Evolutionary conservation across 2,797 vertebrate species (phyloP).

Genomic region (Pipistrellus pipistrellus): DNA sequence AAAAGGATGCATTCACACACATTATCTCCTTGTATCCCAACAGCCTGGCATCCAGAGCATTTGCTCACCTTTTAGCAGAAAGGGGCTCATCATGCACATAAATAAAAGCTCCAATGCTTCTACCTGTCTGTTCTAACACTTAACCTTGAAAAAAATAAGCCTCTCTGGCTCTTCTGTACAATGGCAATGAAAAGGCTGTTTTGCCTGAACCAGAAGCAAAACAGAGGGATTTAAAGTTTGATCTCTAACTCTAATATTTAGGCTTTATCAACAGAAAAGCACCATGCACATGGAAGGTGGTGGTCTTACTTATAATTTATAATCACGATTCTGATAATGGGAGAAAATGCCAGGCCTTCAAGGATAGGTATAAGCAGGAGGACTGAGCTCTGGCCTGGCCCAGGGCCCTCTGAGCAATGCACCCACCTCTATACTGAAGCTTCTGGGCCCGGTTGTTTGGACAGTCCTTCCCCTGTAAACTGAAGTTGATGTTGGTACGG

Average conservation of each 20-base stretch:
- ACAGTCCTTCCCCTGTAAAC: constrained; percentile 98
- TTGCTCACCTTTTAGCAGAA: neutral
- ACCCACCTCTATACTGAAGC: constrained; percentile 97
- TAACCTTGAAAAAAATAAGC: neutral
- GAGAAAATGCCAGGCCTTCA: neutral
- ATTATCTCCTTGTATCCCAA: neutral
- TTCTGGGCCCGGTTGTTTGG: constrained; percentile 99
- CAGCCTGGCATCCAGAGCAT: neutral
- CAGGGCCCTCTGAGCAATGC: fast-evolving
- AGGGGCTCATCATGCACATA: neutral
- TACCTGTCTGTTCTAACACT: neutral
- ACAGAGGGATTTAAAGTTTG: neutral
- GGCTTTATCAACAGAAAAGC: neutral
- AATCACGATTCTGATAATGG: neutral
- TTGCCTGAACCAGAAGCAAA: neutral
- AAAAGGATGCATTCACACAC: neutral
- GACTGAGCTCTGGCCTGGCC: neutral
- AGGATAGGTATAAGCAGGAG: neutral
- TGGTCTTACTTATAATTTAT: neutral
- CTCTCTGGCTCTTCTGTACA: neutral
- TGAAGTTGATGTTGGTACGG: constrained; percentile 99
- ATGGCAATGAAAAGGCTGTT: neutral
- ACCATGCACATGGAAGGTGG: neutral
- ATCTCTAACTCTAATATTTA: neutral
- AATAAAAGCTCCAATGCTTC: neutral